Evolutionary conservation across 2,797 vertebrate species (phyloP), one percentile per base, ranked within the genome.

Genomic region (Lates japonicus): DNA sequence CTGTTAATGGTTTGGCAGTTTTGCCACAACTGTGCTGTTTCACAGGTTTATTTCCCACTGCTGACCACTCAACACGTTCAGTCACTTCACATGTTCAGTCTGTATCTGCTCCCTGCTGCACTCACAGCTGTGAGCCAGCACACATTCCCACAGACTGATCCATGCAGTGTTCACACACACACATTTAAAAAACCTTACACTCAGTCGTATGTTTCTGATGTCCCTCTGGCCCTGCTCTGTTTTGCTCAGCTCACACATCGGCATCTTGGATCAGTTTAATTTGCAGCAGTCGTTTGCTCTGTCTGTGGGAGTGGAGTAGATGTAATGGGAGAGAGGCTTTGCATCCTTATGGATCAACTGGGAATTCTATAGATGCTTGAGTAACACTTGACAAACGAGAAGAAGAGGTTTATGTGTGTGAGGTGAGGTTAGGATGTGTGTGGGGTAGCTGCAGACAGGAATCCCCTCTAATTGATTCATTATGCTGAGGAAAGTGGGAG

Each of bases 121-220:
- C 44, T 76, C 72, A 76, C 88, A 90, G 84, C 86, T 91, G 86
- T 59, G 58, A 54, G 62, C 58, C 62, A 35, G 59, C 19, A 4
- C 12, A 62, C 44, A 9, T 90, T 87, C 85, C 81, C 89, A 85
- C 82, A 71, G 73, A 76, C 48, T 4, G 5, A 22, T 76, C 64
- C 64, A 48, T 31, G n/a, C 68, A 66, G 41, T 16, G 16, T 58
- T 67, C 60, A 74, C 70, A 76, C 70, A 63, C 60, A 58, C 33
- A 42, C 41, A 68, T 52, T 44, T 3, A 60, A 42, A 74, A 67
- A 70, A 61, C 57, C 25, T 29, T 29, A 80, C 63, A 79, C 39
- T 33, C 59, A 35, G 19, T 13, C 44, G 1, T 58, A 76, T 71
- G 83, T 73, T 64, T 75, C 54, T 70, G 16, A 48, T 41, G 22